Base-by-base conservation (phyloP, 2,113 vertebrate genomes). In the Vimba vimba region DNA sequence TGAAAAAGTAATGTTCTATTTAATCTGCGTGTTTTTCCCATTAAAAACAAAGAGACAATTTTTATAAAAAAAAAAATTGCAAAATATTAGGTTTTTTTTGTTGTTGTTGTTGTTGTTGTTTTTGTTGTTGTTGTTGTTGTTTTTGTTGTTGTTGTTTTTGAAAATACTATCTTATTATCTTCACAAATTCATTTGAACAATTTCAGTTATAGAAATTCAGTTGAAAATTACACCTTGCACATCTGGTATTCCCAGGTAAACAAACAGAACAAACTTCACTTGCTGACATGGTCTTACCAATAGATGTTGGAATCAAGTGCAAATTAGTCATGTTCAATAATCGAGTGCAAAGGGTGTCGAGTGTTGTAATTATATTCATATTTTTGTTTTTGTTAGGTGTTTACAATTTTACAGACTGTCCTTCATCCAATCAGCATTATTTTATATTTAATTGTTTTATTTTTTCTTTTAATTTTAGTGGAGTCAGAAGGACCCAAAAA, bases 401-500 rank as follows among this genome's bases (percentile, higher is more conserved):
- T 10, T 74, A 13, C 10, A 73, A 6, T 62, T 64, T 77, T 80
- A 62, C 23, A 45, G 13, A 50, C 71, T 25, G 17, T 12, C 50
- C 57, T 15, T 76, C 39, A 12, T 23, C 27, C 57, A 33, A 8
- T 66, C 39, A 60, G 36, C 45, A 45, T 39, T 23, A 76, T 66
- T 55, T 39, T 7, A 60, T n/a, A 43, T 64, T 57, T 3, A 83
- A 45, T 15, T 13, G 23, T 2, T 4, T 76, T 19, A 50, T 81
- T 88, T 88, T 88, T 5, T 45, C 4, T 84, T 43, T 88, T 25
- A 74, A 15, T 91, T 93, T 80, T 87, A 95, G 94, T 80, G 62
- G 93, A 93, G 59, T 79, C 86, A 12, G 92, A 94, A 88, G 94
- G 92, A 36, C 95, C 95, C 17, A 95, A 94, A 89, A 98, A 97